These are phyloP conservation scores for Galeopsomyia nigrocyanea DNA, from an alignment of 2,888 invertebrate genomes.

Conservation along the genomic window DNA sequence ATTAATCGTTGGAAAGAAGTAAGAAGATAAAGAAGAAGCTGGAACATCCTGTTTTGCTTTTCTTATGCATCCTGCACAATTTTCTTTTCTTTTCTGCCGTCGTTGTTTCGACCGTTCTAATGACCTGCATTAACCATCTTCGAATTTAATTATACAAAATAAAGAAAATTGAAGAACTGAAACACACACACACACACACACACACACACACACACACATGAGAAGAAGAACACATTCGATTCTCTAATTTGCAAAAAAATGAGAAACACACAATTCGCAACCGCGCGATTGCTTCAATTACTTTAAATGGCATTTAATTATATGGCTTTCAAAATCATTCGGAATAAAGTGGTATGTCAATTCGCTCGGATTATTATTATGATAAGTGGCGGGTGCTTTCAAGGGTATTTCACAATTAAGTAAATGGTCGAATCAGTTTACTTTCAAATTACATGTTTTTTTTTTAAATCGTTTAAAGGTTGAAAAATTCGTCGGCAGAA, in stretches of 20 bases:
- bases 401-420: neutral
- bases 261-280: too few relatives aligned
- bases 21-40: constrained; percentile 44
- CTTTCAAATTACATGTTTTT: too few relatives aligned
- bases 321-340: constrained; percentile 27
- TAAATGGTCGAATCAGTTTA: neutral
- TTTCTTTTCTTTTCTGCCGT: too few relatives aligned
- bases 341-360: constrained; percentile 34
- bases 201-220: neutral
- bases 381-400: neutral
- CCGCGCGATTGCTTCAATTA: neutral
- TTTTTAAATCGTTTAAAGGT: too few relatives aligned
- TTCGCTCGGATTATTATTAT: constrained; percentile 33
- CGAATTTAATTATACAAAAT: too few relatives aligned
- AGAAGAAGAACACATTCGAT: neutral
- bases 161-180: too few relatives aligned
- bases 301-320: constrained; percentile 17
- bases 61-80: too few relatives aligned
- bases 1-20: too few relatives aligned
- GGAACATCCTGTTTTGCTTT: constrained; percentile 4
- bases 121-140: too few relatives aligned
- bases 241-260: too few relatives aligned
- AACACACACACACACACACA: neutral
- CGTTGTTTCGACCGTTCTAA: too few relatives aligned
- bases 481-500: neutral